Percentiles rank a stretch among this genome's conserved stretches.
Evolutionary conservation across 2,888 invertebrate species (phyloP).

Genomic region (Agriopis leucophaearia): DNA sequence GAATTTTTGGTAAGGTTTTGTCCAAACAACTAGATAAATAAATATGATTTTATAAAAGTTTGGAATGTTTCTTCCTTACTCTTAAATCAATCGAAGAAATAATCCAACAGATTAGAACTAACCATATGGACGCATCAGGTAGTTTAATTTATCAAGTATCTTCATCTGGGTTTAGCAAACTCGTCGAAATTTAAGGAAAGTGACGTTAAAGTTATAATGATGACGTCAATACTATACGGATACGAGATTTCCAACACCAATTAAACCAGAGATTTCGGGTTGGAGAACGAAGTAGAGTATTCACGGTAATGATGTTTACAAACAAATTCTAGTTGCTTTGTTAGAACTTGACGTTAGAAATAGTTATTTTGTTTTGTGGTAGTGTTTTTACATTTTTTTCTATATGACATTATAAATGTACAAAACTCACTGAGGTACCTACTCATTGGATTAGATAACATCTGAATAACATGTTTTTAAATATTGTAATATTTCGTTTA

Average conservation of each 20-base stretch:
- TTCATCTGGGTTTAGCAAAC: neutral
- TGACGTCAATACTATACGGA: neutral
- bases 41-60: no score
- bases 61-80: no score
- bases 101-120: no score
- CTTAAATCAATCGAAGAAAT: no score
- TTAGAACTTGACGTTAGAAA: neutral
- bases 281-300: neutral
- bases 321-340: constrained; percentile 3
- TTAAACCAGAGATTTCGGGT: neutral
- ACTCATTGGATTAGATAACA: neutral
- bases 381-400: neutral
- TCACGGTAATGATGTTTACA: neutral
- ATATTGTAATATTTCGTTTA: constrained; percentile 6
- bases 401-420: neutral
- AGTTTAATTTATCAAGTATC: neutral
- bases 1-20: no score
- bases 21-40: no score
- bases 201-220: neutral
- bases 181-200: constrained; percentile 1
- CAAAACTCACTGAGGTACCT: neutral
- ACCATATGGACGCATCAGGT: neutral
- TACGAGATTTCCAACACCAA: neutral
- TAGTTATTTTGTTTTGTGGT: neutral
- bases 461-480: neutral